Percentiles rank a stretch among this genome's conserved stretches.
Conservation (phyloP, 2,113 vertebrate species). For the Connochaetes taurinus region DNA sequence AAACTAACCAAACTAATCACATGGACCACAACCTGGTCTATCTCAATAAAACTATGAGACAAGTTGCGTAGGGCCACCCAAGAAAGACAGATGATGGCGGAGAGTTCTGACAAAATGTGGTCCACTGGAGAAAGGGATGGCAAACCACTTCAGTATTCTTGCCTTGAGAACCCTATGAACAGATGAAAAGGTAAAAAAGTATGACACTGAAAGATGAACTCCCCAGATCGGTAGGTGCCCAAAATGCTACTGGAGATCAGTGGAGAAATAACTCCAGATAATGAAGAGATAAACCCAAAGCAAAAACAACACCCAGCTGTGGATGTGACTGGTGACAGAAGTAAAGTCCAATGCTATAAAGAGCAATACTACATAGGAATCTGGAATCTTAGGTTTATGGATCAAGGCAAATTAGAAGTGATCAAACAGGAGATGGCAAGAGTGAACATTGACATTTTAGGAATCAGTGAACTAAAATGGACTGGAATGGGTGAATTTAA, state of each 20-base stretch:
- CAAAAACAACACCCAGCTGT: neutral
- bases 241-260: neutral
- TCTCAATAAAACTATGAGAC: neutral
- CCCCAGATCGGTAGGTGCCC: accelerated
- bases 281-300: neutral
- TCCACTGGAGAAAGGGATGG: neutral
- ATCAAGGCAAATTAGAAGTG: neutral
- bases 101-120: neutral
- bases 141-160: neutral
- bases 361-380: neutral
- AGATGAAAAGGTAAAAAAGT: neutral
- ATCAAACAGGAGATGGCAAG: neutral
- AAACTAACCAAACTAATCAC: neutral
- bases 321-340: neutral
- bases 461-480: neutral
- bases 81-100: neutral
- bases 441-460: neutral
- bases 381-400: neutral
- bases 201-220: neutral
- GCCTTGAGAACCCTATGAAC: neutral
- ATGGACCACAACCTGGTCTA: neutral
- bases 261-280: neutral
- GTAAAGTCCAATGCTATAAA: neutral
- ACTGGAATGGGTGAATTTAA: neutral
- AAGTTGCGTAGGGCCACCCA: accelerated